Base-by-base conservation (phyloP, 2,888 invertebrate species). In the Tetragonisca angustula region DNA sequence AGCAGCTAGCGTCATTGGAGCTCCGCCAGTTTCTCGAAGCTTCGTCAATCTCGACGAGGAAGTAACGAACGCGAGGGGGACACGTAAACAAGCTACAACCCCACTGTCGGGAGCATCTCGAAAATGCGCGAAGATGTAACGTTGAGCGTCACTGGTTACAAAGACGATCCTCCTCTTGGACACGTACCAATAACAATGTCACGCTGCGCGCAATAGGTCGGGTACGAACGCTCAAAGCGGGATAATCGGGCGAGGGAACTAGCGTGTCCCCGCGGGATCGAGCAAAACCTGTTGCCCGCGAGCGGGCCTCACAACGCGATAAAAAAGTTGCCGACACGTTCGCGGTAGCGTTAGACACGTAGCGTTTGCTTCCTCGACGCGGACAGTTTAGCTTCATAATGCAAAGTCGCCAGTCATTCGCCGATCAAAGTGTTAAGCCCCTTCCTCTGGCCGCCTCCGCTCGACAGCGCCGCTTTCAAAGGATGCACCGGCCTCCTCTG, bases 371-470 rank as follows among this genome's bases (percentile, higher is more conserved):
- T 92, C 92, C 92, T 92, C 90, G 83, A 84, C 89, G 86, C 88
- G 88, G 87, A 91, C 90, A 91, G 91, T 92, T 91, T 91, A 91
- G 90, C 91, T 88, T 87, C 83, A 87, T 86, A 91, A 92, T 91
- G 89, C 89, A 89, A 92, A 93, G 86, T 90, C 50, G 90, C 91
- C 87, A 92, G 93, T 93, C 93, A 93, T 91, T 90, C 89, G 83
- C 77, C 90, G 93, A 93, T 93, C 92, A 93, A 93, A 92, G 92
- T 88, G 89, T 91, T 92, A 79, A 80, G 69, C 77, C 83, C 81
- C 79, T 50, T 65, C 76, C 76, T 80, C 82, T 59, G 75, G 61
- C 75, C 81, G 70, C 70, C 78, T 84, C 72, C 61, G 72, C 69
- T 24, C 27, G 50, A 32, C 56, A 36, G 74, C 76, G 54, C 43